A percentile compares a stretch with the other conserved stretches of the same genome.
These are phyloP conservation scores for Pleuronectes platessa DNA, from an alignment of 2,113 vertebrate species.

Conservation along the genomic window DNA sequence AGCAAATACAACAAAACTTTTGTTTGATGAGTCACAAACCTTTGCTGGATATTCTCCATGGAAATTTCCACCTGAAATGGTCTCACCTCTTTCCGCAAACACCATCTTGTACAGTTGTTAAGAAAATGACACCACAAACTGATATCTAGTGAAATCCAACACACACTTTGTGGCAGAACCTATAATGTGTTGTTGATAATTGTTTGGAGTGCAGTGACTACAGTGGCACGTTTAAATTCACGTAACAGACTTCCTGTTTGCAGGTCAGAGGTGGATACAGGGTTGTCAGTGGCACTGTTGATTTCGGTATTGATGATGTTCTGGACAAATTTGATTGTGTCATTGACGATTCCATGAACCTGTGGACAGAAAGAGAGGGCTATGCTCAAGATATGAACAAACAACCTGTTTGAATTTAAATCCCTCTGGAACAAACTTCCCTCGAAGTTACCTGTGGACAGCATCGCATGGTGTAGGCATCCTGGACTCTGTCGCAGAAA, in stretches of 20 bases:
- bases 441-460: slow-evolving; percentile 92
- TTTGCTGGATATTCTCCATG: slow-evolving; percentile 97
- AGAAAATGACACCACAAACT: slow-evolving; percentile 14
- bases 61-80: slow-evolving; percentile 98
- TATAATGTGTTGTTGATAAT: background rate
- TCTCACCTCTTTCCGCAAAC: slow-evolving; percentile 94
- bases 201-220: background rate
- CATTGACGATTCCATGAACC: slow-evolving; percentile 94
- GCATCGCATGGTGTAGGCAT: slow-evolving; percentile 96
- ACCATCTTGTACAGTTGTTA: slow-evolving; percentile 89
- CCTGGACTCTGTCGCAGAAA: slow-evolving; percentile 97
- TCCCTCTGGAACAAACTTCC: background rate
- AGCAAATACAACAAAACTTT: background rate
- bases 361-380: slow-evolving; percentile 59
- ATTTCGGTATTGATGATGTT: slow-evolving; percentile 95
- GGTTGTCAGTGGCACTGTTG: slow-evolving; percentile 98
- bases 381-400: background rate
- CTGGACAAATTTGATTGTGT: slow-evolving; percentile 95
- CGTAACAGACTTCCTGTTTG: background rate
- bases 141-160: background rate
- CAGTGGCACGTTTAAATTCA: too few species aligned
- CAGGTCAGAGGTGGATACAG: slow-evolving; percentile 87
- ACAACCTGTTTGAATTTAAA: background rate
- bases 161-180: too few species aligned
- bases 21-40: slow-evolving; percentile 46